phyloP scores from a whole-genome alignment of 2,113 vertebrate species.

The Megaceryle torquata region DNA sequence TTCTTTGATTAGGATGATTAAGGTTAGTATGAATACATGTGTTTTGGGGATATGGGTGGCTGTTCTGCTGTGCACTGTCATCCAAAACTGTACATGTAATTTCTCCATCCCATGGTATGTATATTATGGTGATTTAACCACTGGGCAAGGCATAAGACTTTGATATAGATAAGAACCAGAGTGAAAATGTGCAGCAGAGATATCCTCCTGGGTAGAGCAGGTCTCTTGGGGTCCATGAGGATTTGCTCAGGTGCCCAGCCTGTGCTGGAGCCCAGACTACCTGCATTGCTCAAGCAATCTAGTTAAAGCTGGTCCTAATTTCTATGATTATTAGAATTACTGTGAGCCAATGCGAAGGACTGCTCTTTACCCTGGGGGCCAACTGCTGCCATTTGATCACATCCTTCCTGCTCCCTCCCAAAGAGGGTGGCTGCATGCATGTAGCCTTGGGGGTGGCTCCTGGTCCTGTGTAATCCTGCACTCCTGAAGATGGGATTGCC shows the following conservation, averaged over 20 bases:
- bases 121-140: background rate
- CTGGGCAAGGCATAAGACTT: background rate
- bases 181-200: background rate
- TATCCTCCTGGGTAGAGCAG: background rate
- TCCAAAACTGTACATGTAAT: rapidly evolving
- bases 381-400: background rate
- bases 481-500: background rate
- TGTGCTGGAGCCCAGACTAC: background rate
- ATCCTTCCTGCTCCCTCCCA: background rate
- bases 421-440: background rate
- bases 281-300: background rate
- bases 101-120: rapidly evolving
- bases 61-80: background rate
- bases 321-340: background rate
- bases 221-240: background rate
- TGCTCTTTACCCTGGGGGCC: background rate
- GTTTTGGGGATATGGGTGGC: background rate
- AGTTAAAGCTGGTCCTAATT: background rate
- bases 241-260: background rate
- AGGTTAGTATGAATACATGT: background rate
- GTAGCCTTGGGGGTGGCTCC: background rate
- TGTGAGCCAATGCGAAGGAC: background rate
- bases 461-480: background rate
- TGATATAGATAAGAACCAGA: background rate
- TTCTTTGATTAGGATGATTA: background rate